Percentiles rank a stretch among this genome's conserved stretches.
Conservation (phyloP, 2,888 invertebrate species). For the Formica aserva region DNA sequence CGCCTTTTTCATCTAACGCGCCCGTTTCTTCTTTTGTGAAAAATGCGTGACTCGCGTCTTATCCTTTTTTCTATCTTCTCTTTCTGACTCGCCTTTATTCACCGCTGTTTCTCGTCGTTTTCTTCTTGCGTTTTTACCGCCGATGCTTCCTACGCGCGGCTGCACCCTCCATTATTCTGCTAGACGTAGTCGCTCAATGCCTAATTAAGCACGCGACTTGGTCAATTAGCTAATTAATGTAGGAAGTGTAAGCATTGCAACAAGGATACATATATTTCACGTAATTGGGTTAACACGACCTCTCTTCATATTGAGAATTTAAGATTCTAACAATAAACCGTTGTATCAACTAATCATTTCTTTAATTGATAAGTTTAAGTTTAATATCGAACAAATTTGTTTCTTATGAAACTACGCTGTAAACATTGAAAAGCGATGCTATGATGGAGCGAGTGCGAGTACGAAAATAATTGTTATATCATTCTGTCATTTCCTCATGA, state of each 20-base stretch:
- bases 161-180: constrained; percentile 65
- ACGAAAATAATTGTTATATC: background rate
- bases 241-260: constrained; percentile 60
- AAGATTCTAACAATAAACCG: constrained; percentile 11
- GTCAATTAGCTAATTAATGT: constrained; percentile 80
- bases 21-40: constrained; percentile 4
- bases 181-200: constrained; percentile 56
- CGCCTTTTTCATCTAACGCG: background rate
- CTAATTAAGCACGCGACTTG: constrained; percentile 73
- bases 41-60: constrained; percentile 41
- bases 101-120: constrained; percentile 20
- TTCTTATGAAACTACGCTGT: background rate
- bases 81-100: constrained; percentile 4
- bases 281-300: constrained; percentile 66
- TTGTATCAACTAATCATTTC: background rate
- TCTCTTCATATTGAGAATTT: constrained; percentile 25
- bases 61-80: constrained; percentile 3
- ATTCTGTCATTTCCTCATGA: background rate
- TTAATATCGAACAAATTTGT: background rate
- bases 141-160: constrained; percentile 53
- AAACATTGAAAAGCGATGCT: background rate
- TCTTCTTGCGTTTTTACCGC: constrained; percentile 47
- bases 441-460: background rate
- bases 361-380: constrained; percentile 17
- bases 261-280: constrained; percentile 40